Evolutionary conservation across 2,888 invertebrate genomes (phyloP).

Genomic region (Cremastobaeus sp.): DNA sequence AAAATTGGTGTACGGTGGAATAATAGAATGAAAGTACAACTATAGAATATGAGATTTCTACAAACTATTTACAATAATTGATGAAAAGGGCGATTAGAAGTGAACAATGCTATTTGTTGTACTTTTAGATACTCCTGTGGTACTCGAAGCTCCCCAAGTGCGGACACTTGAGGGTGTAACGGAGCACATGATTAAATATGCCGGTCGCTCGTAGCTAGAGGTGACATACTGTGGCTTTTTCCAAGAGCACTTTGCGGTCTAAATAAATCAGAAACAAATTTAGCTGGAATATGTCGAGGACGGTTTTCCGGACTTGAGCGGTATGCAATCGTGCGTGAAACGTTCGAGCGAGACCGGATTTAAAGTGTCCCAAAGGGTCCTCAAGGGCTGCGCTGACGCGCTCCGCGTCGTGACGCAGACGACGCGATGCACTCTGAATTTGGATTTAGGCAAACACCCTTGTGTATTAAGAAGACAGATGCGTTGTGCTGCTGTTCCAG

Average conservation of each 20-base stretch:
- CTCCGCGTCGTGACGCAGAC: slow-evolving; percentile 49
- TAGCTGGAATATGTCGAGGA: slow-evolving; percentile 55
- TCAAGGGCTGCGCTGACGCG: slow-evolving; percentile 61
- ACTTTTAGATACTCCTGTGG: slow-evolving; percentile 14
- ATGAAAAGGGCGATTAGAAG: not conserved
- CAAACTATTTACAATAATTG: slow-evolving; percentile 29
- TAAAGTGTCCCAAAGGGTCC: slow-evolving; percentile 70
- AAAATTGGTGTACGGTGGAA: no score
- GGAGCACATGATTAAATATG: slow-evolving; percentile 73
- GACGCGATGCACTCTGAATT: slow-evolving; percentile 71
- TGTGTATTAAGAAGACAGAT: slow-evolving; percentile 71
- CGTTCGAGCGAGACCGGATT: slow-evolving; percentile 64
- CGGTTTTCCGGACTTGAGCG: slow-evolving; percentile 57
- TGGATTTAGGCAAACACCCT: slow-evolving; percentile 71
- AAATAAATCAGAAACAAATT: slow-evolving; percentile 76
- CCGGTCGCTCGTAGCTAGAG: slow-evolving; percentile 62
- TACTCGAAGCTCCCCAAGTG: slow-evolving; percentile 41
- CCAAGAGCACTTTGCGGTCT: slow-evolving; percentile 67
- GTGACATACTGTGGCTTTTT: slow-evolving; percentile 64
- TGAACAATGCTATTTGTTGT: slow-evolving; percentile 25
- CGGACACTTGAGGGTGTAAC: slow-evolving; percentile 72
- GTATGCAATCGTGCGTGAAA: slow-evolving; percentile 72
- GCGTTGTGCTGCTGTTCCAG: slow-evolving; percentile 32
- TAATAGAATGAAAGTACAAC: no score
- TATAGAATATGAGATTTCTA: no score